Percentiles rank a stretch among this genome's conserved stretches.
These are phyloP conservation scores for Yponomeuta evonymella DNA, from an alignment of 2,888 invertebrate species.

Conservation along the genomic window DNA sequence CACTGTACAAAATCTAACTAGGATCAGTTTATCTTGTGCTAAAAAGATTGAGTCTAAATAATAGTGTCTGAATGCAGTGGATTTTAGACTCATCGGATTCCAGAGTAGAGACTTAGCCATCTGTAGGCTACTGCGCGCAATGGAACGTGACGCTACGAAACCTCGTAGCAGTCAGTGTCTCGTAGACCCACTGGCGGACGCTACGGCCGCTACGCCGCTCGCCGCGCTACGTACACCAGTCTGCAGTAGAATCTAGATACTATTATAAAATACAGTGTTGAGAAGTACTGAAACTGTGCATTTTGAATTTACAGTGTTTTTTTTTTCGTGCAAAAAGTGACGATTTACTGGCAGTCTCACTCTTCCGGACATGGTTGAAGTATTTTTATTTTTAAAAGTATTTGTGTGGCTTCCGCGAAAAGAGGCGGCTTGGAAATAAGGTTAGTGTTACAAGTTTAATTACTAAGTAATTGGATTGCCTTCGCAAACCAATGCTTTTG, in stretches of 20 bases:
- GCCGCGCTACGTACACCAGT: background rate
- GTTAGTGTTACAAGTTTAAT: slow-evolving; percentile 9
- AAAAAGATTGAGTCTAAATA: too few species aligned
- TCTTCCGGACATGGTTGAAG: background rate
- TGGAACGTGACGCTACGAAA: slow-evolving; percentile 1
- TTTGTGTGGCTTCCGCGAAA: slow-evolving; percentile 12
- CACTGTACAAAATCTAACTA: too few species aligned
- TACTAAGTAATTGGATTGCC: background rate
- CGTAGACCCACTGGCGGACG: slow-evolving; percentile 8
- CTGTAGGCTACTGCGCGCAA: background rate
- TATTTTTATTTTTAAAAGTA: slow-evolving; percentile 2
- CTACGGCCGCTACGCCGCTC: slow-evolving; percentile 13
- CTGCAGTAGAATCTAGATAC: background rate
- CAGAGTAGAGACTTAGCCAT: background rate
- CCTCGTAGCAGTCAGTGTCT: slow-evolving; percentile 10
- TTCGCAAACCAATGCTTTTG: background rate
- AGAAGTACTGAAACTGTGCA: slow-evolving; percentile 5
- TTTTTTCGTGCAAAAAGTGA: background rate
- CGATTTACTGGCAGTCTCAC: background rate
- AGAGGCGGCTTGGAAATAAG: slow-evolving; percentile 8
- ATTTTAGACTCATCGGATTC: background rate
- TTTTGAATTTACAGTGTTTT: background rate
- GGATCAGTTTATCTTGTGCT: too few species aligned
- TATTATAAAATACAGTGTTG: slow-evolving; percentile 6
- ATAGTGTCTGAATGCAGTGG: too few species aligned